Evolutionary conservation across 2,113 vertebrate genomes (phyloP), one percentile per base, ranked within the genome.

Genomic region (Dasypus novemcinctus): DNA sequence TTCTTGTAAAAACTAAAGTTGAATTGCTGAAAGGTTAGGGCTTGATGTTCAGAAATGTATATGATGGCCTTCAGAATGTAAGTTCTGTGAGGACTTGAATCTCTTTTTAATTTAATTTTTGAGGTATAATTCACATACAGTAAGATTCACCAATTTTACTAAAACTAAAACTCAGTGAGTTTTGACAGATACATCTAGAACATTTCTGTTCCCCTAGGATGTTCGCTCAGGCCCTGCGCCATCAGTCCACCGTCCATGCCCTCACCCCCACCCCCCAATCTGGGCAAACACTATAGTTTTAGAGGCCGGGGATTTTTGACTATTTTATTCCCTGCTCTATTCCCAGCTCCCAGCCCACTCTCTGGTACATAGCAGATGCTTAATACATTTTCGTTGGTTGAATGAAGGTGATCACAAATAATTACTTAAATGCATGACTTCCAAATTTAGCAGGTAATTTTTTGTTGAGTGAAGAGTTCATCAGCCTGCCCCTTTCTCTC

Each of bases 1-100:
- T 57, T 33, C 21, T 64, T 43, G 20, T 78, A 76, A 93, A 96
- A 93, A 93, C 20, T 84, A 36, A 52, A 75, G 36, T 93, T 57
- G 38, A 74, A 54, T 75, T 80, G 4, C 80, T 84, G 52, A 68
- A 64, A 54, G 36, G 23, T 74, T 69, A 66, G 88, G 5, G 33
- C 36, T 84, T 80, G 21, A 64, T n/a, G 4, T 63, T 74, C n/a
- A 78, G n/a, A 90, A 81, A 59, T 69, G 86, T 90, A 36, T n/a
- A 29, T 36, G 61, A 87, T 69, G 23, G 4, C n/a, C 43, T 5
- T 91, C 43, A 87, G 66, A 49, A 41, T 27, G 31, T 36, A 66
- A 91, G 27, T 54, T 93, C 61, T 86, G 1, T 23, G 15, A 49
- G 31, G 54, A 21, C 18, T 7, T 1, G 2, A 18, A 46, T 36